Base-by-base conservation (phyloP, 2,888 invertebrate species). In the Tillus elongatus region DNA sequence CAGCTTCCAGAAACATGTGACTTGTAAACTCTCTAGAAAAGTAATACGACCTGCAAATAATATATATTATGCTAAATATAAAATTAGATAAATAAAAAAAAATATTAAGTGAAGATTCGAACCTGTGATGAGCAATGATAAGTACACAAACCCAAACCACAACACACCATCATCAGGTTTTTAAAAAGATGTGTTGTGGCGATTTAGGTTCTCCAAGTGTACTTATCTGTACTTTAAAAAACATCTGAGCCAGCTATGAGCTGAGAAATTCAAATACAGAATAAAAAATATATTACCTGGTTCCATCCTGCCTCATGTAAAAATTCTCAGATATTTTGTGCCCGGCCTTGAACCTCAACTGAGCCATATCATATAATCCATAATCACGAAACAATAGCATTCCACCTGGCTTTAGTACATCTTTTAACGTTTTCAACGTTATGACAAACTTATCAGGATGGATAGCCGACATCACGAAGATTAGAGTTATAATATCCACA, bases 281-380 rank as follows among this genome's bases (percentile, higher is more conserved):
- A n/a, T n/a, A n/a, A 24, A 24, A 24, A 13, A 4, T 11, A 28
- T 10, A 2, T 16, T 2, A 81, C 77, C 92, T 77, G 0, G 96
- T 97, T 1, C 95, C 95, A 74, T 98, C 97, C 63, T 96, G 96
- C 11, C 97, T 70, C 73, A 91, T 86, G 60, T 97, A 98, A 51
- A 93, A 86, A 60, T 92, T 88, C 2, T 96, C 92, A 0, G 78
- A 66, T 33, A 97, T 85, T 64, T 96, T 95, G 57, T 89, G 82
- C 0, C 93, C 95, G 0, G 90, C 78, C 43, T 88, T 85, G 60
- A 98, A 98, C 19, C 97, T 72, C 33, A 97, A 58, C 69, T 96
- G 95, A 0, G 97, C 90, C 84, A 96, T 90, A 61, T 97, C 97
- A 56, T 92, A 85, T 0, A 90, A 68, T 0, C 92, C 97, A 64